These are phyloP conservation scores for Raja brachyura DNA, from an alignment of 2,113 vertebrate species.

Conservation along the genomic window DNA sequence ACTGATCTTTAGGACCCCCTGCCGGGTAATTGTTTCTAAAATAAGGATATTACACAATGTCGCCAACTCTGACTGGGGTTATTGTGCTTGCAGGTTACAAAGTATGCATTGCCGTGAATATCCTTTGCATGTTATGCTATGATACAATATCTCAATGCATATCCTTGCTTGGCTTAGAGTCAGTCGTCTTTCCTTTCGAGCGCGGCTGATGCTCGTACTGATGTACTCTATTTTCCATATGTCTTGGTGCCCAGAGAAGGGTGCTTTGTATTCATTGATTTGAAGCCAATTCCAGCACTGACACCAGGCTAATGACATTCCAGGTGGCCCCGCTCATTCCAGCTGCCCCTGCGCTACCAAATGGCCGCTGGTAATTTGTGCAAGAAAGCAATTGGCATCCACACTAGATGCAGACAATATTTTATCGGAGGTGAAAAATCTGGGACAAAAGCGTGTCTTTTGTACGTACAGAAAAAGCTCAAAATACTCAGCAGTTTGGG, in stretches of 20 bases:
- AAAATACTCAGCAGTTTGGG: too few relatives aligned
- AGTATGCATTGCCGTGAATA: not conserved
- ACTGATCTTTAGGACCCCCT: not conserved
- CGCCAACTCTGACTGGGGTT: not conserved
- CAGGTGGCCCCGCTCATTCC: too few relatives aligned
- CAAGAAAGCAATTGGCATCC: not conserved
- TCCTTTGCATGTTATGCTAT: not conserved
- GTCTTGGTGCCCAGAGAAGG: not conserved
- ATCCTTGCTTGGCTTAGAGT: not conserved
- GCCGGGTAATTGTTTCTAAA: not conserved
- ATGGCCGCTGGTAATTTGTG: not conserved
- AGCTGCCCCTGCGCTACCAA: not conserved
- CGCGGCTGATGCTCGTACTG: not conserved
- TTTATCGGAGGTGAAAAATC: not conserved
- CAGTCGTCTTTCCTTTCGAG: not conserved
- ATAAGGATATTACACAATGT: not conserved
- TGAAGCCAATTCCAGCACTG: not conserved
- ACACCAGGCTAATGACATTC: not conserved
- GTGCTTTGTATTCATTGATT: not conserved
- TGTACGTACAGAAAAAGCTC: too few relatives aligned
- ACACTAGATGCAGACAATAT: not conserved
- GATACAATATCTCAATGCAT: slow-evolving; percentile 6
- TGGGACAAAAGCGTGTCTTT: too few relatives aligned
- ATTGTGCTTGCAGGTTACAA: not conserved
- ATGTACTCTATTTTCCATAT: not conserved